phyloP scores from a whole-genome alignment of 2,797 vertebrate genomes.

The Tiaroga cobitis region DNA sequence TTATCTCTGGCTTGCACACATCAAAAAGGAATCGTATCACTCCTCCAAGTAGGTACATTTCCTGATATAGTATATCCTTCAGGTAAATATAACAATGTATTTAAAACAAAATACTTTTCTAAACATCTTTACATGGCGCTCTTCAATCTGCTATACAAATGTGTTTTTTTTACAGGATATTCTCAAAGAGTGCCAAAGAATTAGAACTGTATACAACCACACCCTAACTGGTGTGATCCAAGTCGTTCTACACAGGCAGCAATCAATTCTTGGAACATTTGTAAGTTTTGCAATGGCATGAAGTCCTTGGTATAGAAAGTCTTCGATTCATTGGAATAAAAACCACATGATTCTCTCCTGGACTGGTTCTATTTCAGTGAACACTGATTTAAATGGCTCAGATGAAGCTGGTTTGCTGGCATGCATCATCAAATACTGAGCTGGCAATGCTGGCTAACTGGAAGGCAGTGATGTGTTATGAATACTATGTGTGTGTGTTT shows the following conservation, averaged over 20 bases:
- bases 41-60: neutral
- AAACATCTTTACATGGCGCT: neutral
- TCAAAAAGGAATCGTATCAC: neutral
- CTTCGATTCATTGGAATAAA: neutral
- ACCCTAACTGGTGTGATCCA: neutral
- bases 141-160: neutral
- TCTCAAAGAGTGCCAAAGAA: neutral
- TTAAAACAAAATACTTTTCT: neutral
- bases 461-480: constrained; percentile 32
- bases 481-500: neutral
- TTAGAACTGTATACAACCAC: neutral
- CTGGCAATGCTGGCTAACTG: constrained; percentile 36
- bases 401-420: constrained; percentile 38
- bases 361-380: constrained; percentile 1
- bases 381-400: constrained; percentile 33
- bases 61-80: neutral
- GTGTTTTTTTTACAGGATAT: neutral
- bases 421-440: constrained; percentile 45
- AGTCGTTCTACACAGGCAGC: constrained; percentile 2
- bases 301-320: constrained; percentile 20
- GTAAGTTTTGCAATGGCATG: constrained; percentile 4
- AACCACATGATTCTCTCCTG: neutral
- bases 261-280: neutral
- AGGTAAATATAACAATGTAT: neutral
- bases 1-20: constrained; percentile 1